Evolutionary conservation across 2,888 invertebrate species (phyloP).

Genomic region (Apodemia hepburni): DNA sequence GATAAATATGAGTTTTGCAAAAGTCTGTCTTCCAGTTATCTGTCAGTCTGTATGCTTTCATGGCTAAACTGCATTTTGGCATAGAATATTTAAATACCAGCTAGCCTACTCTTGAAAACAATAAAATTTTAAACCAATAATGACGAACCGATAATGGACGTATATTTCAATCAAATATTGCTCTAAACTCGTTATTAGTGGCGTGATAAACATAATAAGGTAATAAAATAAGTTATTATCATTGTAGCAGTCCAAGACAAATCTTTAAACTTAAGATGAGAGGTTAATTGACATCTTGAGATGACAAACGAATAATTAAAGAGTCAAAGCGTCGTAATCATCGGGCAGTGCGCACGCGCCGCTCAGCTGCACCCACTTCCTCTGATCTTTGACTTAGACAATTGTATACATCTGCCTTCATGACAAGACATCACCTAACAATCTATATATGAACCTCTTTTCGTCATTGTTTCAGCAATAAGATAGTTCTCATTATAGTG

Average conservation of each 20-base stretch:
- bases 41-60: too few relatives aligned
- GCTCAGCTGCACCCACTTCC: constrained; percentile 60
- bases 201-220: too few relatives aligned
- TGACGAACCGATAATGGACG: too few relatives aligned
- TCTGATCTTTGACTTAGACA: constrained; percentile 77
- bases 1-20: too few relatives aligned
- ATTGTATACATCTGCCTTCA: constrained; percentile 73
- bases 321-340: constrained; percentile 38
- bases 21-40: too few relatives aligned
- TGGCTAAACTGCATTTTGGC: too few relatives aligned
- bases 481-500: constrained; percentile 42
- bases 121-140: too few relatives aligned
- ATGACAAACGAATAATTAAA: constrained; percentile 50
- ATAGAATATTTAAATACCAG: too few relatives aligned
- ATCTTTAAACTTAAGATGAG: constrained; percentile 20
- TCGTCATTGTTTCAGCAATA: constrained; percentile 32
- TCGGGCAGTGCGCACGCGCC: constrained; percentile 57
- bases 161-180: too few relatives aligned
- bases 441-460: constrained; percentile 51
- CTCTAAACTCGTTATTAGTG: too few relatives aligned
- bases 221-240: too few relatives aligned
- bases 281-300: constrained; percentile 29
- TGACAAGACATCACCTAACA: constrained; percentile 40
- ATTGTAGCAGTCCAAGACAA: constrained; percentile 9
- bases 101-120: too few relatives aligned